Evolutionary conservation across 2,888 invertebrate genomes (phyloP).

Genomic region (Horisme vitalbata): DNA sequence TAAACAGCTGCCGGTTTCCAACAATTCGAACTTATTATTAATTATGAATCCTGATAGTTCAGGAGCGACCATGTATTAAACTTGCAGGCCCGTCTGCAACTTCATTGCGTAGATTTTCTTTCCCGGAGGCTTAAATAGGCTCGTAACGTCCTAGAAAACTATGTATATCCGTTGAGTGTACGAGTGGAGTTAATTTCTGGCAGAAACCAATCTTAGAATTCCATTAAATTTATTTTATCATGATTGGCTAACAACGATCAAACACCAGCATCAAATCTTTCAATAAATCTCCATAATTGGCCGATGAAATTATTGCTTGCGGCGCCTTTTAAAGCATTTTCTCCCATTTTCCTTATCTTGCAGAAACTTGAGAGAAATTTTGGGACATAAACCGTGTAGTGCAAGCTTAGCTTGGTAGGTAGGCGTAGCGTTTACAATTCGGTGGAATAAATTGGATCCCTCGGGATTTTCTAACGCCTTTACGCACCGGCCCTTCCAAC

Average conservation of each 20-base stretch:
- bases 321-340: constrained; percentile 43
- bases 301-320: constrained; percentile 40
- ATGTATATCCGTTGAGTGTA: too few species aligned
- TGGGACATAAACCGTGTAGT: constrained; percentile 58
- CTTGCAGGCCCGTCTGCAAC: too few species aligned
- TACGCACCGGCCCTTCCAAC: constrained; percentile 50
- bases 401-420: constrained; percentile 55
- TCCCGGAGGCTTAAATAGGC: too few species aligned
- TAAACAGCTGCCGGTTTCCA: constrained; percentile 58
- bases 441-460: constrained; percentile 72
- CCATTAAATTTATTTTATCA: neutral
- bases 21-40: constrained; percentile 28
- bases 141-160: too few species aligned
- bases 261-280: constrained; percentile 22
- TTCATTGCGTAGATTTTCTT: too few species aligned
- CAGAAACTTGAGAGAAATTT: constrained; percentile 51
- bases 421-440: constrained; percentile 60
- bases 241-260: constrained; percentile 9
- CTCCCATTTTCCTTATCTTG: constrained; percentile 52
- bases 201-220: neutral
- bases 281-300: constrained; percentile 36
- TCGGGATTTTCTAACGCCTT: constrained; percentile 66
- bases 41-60: too few species aligned
- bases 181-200: too few species aligned
- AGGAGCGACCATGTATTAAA: too few species aligned